Evolutionary conservation across 1,140 invertebrate species (phyloP), one percentile per base, ranked within the genome.

Genomic region (Batillaria attramentaria): DNA sequence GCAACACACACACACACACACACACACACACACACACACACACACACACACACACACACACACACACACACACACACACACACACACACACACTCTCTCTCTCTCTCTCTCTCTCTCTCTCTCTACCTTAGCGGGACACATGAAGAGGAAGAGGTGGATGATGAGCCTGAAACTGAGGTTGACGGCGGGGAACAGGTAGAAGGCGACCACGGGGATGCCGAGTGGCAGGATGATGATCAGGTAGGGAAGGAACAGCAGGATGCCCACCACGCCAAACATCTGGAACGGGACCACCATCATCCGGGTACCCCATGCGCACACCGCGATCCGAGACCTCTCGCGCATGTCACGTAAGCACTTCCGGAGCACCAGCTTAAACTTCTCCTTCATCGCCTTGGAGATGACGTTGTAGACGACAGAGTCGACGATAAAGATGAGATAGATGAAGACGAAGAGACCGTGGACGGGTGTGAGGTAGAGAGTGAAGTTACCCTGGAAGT

Each of bases 381-480:
- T 65, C 31, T 65, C 62, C 24, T 28, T 24, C 62, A 33, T 65
- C 13, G 24, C 3, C 13, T 28, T 16, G 33, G 16, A 16, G 2
- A 3, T 65, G 62, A 33, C 1, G 0, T 1, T 2, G 31, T 65
- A 28, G 13, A 84, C 8, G 39, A 87, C 1, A 10, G 37, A 62
- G 60, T 84, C 86, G 3, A 84, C 16, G 16, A 81, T 33, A 6
- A 84, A 62, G 60, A 84, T 54, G n/a, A 73, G 37, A 41, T 87
- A 87, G 20, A 79, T 81, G 18, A 81, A 28, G 33, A 87, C 46
- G 54, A 87, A 86, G 3, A 85, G 13, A 0, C 35, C 66, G 46
- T 87, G 86, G 24, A 86, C n/a, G 16, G 86, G 86, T 3, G 82
- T 81, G 0, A 87, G 73, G 57, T 80, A 77, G 8, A 78, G n/a